Percentiles rank a stretch among this genome's conserved stretches.
Conservation (phyloP, 2,797 vertebrate genomes). For the Notolabrus celidotus region DNA sequence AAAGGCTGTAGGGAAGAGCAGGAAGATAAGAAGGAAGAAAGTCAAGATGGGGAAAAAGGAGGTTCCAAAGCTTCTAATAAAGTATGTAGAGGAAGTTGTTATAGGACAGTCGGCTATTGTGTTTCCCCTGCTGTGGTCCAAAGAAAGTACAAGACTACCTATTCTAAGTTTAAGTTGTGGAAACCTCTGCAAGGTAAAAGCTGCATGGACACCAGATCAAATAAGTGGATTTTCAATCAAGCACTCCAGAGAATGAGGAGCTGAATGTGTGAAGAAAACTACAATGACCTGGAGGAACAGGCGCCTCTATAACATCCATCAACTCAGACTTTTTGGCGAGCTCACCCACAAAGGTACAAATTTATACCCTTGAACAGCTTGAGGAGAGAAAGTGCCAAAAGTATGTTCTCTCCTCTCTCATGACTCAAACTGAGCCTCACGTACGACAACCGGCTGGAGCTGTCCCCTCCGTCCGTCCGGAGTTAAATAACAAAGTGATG, state of each 20-base stretch:
- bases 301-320: no score
- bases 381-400: neutral
- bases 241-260: no score
- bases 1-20: conserved; percentile 44
- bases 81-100: conserved; percentile 39
- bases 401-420: neutral
- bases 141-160: no score
- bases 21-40: conserved; percentile 2
- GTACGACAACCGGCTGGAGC: neutral
- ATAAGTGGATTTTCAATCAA: no score
- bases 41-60: neutral
- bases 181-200: no score
- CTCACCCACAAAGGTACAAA: conserved; percentile 4
- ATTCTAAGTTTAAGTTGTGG: no score
- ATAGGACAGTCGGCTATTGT: neutral
- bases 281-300: no score
- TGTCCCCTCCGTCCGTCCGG: conserved; percentile 1
- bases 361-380: neutral
- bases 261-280: no score
- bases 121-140: no score
- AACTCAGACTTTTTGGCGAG: no score
- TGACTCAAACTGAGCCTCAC: neutral
- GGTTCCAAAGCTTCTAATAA: conserved; percentile 9
- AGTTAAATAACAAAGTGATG: conserved; percentile 55
- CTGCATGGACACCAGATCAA: no score